Conservation (phyloP, 2,888 invertebrate genomes). For the Cheilosia urbana region DNA sequence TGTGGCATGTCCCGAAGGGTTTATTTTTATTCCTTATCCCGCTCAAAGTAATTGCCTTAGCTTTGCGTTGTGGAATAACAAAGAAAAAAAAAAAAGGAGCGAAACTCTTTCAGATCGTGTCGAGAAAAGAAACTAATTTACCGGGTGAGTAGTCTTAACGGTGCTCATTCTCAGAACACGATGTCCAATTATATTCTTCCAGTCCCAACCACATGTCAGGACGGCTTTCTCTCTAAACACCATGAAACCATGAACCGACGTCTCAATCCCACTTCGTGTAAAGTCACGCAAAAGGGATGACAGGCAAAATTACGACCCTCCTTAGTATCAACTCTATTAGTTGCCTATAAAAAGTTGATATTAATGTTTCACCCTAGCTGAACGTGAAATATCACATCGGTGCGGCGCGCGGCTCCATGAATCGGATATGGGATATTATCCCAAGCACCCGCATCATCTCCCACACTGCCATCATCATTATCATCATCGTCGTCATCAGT, state of each 20-base stretch:
- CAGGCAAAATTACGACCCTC: slow-evolving; percentile 17
- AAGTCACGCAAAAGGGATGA: slow-evolving; percentile 28
- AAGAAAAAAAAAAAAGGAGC: not conserved
- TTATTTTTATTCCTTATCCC: not conserved
- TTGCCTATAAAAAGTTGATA: slow-evolving; percentile 43
- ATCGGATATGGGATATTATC: slow-evolving; percentile 38
- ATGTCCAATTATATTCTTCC: not conserved
- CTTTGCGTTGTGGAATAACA: not conserved
- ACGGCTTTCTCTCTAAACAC: not conserved
- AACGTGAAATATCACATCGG: slow-evolving; percentile 20
- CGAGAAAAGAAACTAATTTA: too few species aligned
- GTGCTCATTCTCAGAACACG: not conserved
- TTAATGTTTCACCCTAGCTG: slow-evolving; percentile 24
- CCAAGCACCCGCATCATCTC: not conserved
- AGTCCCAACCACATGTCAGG: not conserved
- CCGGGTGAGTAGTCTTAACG: too few species aligned
- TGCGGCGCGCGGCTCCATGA: not conserved
- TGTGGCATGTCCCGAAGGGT: slow-evolving; percentile 3
- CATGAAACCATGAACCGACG: not conserved
- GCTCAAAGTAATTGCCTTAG: not conserved
- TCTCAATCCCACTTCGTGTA: not conserved
- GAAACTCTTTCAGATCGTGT: too few species aligned
- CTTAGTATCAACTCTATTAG: slow-evolving; percentile 35
- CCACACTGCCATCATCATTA: not conserved
- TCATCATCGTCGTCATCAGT: slow-evolving; percentile 1